A percentile compares a stretch with the other conserved stretches of the same genome.
Evolutionary conservation across 2,113 vertebrate genomes (phyloP).

Genomic region (Gavialis gangeticus): DNA sequence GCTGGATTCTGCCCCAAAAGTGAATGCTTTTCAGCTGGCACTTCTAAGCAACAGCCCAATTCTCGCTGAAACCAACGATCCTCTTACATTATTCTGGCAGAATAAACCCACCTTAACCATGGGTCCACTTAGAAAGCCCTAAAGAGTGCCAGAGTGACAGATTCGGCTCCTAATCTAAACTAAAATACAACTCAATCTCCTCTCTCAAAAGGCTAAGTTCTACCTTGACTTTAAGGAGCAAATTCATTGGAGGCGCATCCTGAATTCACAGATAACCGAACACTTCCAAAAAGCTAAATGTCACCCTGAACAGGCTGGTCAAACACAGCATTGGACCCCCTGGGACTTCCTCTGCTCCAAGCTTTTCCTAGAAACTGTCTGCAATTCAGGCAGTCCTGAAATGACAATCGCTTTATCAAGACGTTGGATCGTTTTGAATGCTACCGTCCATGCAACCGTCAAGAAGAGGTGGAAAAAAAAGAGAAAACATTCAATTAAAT

Average conservation of each 20-base stretch:
- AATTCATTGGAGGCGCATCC: not conserved
- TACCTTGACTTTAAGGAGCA: too few relatives aligned
- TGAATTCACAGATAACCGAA: not conserved
- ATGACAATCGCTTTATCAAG: not conserved
- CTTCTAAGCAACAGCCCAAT: not conserved
- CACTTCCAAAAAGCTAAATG: not conserved
- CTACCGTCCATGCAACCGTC: not conserved
- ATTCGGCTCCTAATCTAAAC: too few relatives aligned
- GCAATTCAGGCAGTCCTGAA: not conserved
- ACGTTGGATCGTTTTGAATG: fast-evolving
- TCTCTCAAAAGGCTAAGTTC: not conserved
- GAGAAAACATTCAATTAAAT: not conserved
- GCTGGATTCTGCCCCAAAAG: fast-evolving
- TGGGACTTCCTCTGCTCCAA: fast-evolving
- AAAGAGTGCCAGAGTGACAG: too few relatives aligned
- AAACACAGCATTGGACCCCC: not conserved
- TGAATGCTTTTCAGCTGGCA: too few relatives aligned
- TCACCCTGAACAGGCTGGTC: not conserved
- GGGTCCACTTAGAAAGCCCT: fast-evolving
- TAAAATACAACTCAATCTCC: not conserved
- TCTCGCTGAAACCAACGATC: not conserved
- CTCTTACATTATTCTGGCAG: fast-evolving
- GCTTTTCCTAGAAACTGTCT: not conserved
- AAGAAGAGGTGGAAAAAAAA: not conserved
- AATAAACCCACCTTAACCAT: not conserved